A percentile compares a stretch with the other conserved stretches of the same genome.
Conservation (phyloP, 2,888 invertebrate genomes). For the Epinotia brunnichana region DNA sequence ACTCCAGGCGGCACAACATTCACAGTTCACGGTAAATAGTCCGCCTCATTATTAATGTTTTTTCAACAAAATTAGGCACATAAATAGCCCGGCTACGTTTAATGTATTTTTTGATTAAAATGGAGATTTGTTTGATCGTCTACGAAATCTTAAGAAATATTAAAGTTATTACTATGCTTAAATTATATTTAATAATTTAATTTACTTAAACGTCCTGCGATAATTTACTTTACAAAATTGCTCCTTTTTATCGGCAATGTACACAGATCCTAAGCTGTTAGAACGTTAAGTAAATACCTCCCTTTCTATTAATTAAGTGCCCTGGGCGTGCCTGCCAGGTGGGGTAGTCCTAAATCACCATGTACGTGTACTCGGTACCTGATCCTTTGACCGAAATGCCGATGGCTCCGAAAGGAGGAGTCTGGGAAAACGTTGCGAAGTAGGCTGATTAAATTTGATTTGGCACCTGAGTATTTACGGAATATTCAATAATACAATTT, state of each 20-base stretch:
- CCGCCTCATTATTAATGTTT: no score
- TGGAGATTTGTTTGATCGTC: background rate
- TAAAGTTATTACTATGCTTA: background rate
- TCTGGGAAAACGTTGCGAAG: background rate
- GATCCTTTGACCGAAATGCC: constrained; percentile 1
- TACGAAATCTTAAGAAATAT: background rate
- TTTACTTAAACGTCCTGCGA: background rate
- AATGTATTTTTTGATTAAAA: no score
- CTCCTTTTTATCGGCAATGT: constrained; percentile 35
- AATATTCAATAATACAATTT: no score
- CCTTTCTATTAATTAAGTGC: constrained; percentile 53
- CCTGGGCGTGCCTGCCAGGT: constrained; percentile 47
- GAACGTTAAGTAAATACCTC: constrained; percentile 50
- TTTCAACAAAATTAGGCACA: no score
- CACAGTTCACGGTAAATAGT: no score
- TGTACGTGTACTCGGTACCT: constrained; percentile 47
- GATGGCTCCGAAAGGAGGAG: background rate
- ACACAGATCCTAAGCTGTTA: constrained; percentile 42
- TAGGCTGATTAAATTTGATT: background rate
- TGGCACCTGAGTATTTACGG: background rate
- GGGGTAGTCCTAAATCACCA: constrained; percentile 52
- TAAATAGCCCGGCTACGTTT: no score
- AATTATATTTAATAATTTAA: background rate
- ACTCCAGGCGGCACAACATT: no score
- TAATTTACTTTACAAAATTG: constrained; percentile 19